Base-by-base conservation (phyloP, 2,113 vertebrate genomes). In the Salvelinus sp. region DNA sequence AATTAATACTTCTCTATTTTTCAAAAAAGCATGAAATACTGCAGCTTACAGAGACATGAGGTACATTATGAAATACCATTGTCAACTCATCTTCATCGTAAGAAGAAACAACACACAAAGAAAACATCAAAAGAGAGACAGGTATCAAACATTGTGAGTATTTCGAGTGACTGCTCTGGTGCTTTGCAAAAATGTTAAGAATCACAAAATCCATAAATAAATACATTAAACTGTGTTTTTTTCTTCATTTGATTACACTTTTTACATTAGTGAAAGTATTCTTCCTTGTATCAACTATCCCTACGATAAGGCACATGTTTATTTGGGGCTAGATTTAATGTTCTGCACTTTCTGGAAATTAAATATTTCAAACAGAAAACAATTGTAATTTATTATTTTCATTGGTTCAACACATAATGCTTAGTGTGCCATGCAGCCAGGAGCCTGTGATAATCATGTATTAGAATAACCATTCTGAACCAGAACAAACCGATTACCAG, bases 141-240 rank as follows among this genome's bases (percentile, higher is more conserved):
- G 33, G 60, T 67, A 73, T 74, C 70, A 60, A 75, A 70, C 67
- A 69, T 9, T 27, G 68, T 75, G 68, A 63, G 20, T 2, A 20
- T 50, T 18, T 44, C 2, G 28, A 79, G n/a, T 62, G 72, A 80
- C 76, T 80, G 73, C 60, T 65, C 65, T 80, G 79, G 71, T 69
- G 80, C 47, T 79, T 72, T 23, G 27, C 47, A 70, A 79, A 76
- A 48, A 18, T 81, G 58, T 73, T 65, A 83, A 67, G 73, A 75
- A 16, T 44, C 58, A 86, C 78, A 80, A 83, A 88, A 92, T 88
- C 44, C n/a, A 69, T 48, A 88, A 90, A 91, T 91, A 90, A 92
- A 90, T 90, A 91, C 75, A 82, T 70, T 74, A 87, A 80, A 87
- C 78, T 77, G 69, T 69, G 22, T 9, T 9, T 16, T 58, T 20